Base-by-base conservation (phyloP, 2,113 vertebrate genomes). In the Xiphorhynchus elegans region DNA sequence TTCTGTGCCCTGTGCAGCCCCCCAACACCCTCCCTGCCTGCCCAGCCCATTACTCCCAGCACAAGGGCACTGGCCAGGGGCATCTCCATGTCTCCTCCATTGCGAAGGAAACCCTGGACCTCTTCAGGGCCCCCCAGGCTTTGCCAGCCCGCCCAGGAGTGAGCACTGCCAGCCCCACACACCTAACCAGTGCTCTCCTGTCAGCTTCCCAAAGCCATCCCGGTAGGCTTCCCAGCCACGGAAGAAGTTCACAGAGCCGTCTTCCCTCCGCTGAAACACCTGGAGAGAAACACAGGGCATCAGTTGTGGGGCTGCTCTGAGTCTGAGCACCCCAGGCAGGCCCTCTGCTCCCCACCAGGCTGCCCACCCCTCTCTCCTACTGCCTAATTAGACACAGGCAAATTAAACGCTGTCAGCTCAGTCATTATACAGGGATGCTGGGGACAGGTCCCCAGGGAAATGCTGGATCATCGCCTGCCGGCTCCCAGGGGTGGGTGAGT, bases 131-230 rank as follows among this genome's bases (percentile, higher is more conserved):
- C 4, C 7, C 21, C 12, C 53, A 18, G n/a, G 19, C 21, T 83
- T 23, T 60, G 23, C 40, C 84, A 79, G 17, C 46, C 58, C 1
- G 3, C 19, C 60, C 46, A 4, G 40, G 19, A 55, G 4, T 0
- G 1, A 8, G n/a, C 44, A 0, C 19, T 6, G 40, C 37, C 44
- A 7, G 13, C 37, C 62, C 25, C 67, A 94, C 98, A 79, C 98
- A 99, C 99, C 99, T 47, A 99, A 96, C 99, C 99, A 99, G 97
- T 99, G 99, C 97, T 99, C 99, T 26, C 99, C 99, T 0, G 99
- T 99, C 94, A 99, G 99, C 98, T 98, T 99, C 89, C 99, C 99
- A 9, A 99, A 99, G 96, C 99, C 99, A 0, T 99, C 99, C 24
- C 98, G 97, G 86, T 99, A 99, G 0, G 99, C 99, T 84, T 99